A percentile compares a stretch with the other conserved stretches of the same genome.
phyloP scores from a whole-genome alignment of 2,888 invertebrate species.

The Orchestes rusci region DNA sequence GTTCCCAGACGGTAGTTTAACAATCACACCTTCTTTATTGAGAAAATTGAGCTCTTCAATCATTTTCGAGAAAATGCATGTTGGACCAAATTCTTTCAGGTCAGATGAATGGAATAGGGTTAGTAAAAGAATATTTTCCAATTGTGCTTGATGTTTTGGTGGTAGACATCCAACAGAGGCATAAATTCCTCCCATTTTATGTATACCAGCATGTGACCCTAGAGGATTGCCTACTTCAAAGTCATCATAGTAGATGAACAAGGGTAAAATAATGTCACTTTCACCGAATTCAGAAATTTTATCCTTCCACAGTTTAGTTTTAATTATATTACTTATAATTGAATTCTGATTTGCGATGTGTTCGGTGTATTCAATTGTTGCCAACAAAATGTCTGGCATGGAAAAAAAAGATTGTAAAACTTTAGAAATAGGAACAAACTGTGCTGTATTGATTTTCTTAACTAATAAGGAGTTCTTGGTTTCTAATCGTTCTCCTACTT shows the following conservation, averaged over 20 bases:
- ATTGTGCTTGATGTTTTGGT: conserved; percentile 11
- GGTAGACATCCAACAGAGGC: conserved; percentile 14
- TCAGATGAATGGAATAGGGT: conserved; percentile 15
- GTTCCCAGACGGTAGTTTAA: neutral
- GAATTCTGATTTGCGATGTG: no score
- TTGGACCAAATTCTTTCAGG: conserved; percentile 16
- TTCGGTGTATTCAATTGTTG: no score
- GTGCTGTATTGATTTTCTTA: no score
- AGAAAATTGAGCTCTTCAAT: conserved; percentile 19
- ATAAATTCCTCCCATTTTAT: conserved; percentile 20
- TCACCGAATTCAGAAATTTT: no score
- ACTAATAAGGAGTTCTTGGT: no score
- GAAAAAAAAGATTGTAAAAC: no score
- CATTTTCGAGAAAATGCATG: conserved; percentile 18
- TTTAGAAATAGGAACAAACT: no score
- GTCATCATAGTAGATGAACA: conserved; percentile 19
- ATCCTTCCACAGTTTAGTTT: no score
- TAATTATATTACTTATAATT: no score
- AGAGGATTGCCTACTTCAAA: conserved; percentile 19
- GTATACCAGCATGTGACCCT: conserved; percentile 21
- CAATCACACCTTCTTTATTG: conserved; percentile 16
- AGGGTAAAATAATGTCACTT: conserved; percentile 14
- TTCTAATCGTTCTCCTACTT: no score
- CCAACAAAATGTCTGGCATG: no score
- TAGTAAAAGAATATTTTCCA: conserved; percentile 20